Conservation (phyloP, 1,140 invertebrate genomes). For the Bicyclus anynana region DNA sequence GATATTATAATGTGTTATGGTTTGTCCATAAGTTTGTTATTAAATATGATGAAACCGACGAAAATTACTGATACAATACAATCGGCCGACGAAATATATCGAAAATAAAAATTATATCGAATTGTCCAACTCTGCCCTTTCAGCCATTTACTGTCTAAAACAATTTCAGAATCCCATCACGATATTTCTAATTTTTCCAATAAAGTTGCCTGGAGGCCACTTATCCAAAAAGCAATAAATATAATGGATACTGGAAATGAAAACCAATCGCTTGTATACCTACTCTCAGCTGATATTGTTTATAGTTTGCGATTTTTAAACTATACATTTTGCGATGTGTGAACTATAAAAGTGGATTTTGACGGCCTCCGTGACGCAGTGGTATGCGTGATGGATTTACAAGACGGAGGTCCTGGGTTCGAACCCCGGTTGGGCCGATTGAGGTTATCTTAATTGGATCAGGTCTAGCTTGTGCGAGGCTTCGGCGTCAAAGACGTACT, state of each 20-base stretch:
- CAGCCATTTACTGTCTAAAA: constrained; percentile 19
- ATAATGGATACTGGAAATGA: constrained; percentile 57
- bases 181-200: constrained; percentile 34
- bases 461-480: too few relatives aligned
- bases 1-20: too few relatives aligned
- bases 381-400: too few relatives aligned
- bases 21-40: too few relatives aligned
- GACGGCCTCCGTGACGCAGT: too few relatives aligned
- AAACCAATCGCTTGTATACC: constrained; percentile 42
- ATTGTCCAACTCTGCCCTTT: neutral
- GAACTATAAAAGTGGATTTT: neutral
- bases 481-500: too few relatives aligned
- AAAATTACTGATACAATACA: too few relatives aligned
- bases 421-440: too few relatives aligned
- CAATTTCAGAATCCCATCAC: constrained; percentile 32
- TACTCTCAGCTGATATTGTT: too few relatives aligned
- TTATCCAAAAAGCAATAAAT: constrained; percentile 62
- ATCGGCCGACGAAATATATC: neutral
- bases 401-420: too few relatives aligned
- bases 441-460: too few relatives aligned
- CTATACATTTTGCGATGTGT: too few relatives aligned
- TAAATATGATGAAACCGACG: neutral
- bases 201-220: constrained; percentile 45
- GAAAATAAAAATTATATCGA: neutral
- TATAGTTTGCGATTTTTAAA: neutral